Evolutionary conservation across 1,140 invertebrate species (phyloP).

Genomic region (Ceratitis capitata): DNA sequence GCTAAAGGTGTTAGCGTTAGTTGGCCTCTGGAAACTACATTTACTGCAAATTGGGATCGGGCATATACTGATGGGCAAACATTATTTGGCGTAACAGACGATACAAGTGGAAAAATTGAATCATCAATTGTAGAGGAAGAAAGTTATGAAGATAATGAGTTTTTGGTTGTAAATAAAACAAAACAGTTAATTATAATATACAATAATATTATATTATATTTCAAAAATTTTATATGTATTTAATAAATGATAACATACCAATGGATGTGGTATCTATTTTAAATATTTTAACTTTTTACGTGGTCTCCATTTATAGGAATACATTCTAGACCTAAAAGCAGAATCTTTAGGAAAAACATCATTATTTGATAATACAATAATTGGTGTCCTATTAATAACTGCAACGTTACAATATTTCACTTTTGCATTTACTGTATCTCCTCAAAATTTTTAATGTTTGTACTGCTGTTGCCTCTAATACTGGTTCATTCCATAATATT

Average conservation of each 20-base stretch:
- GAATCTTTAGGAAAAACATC: conserved; percentile 3
- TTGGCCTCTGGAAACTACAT: conserved; percentile 13
- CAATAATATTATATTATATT: neutral
- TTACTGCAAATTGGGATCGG: neutral
- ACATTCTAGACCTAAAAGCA: conserved; percentile 10
- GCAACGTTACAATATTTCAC: neutral
- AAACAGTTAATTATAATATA: neutral
- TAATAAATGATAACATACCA: neutral
- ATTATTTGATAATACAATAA: conserved; percentile 46
- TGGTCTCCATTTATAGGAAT: neutral
- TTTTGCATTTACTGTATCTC: neutral
- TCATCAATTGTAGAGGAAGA: neutral
- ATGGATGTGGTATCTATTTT: neutral
- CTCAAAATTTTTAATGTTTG: neutral
- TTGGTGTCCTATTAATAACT: conserved; percentile 42
- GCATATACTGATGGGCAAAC: neutral
- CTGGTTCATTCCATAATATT: neutral
- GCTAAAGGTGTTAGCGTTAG: conserved; percentile 40
- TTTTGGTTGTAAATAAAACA: neutral
- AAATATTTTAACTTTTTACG: neutral
- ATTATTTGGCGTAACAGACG: neutral
- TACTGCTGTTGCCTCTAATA: neutral
- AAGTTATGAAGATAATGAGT: neutral
- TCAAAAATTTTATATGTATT: neutral
- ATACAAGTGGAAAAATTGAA: neutral